Percentiles rank a stretch among this genome's conserved stretches.
Conservation (phyloP, 2,888 invertebrate species). For the Helicoverpa assulta region DNA sequence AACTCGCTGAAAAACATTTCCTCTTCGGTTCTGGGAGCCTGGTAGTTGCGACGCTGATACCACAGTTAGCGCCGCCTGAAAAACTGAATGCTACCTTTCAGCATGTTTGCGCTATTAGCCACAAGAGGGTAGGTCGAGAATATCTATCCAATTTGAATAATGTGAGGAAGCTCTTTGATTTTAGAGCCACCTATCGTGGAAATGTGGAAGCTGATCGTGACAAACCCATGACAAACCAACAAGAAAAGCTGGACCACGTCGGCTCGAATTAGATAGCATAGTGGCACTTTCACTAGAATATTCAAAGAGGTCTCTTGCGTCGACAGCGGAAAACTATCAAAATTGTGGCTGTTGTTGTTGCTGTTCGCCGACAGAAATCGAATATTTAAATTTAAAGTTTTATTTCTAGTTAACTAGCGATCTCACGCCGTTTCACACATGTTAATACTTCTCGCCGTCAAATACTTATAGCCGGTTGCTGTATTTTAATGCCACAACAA, state of each 20-base stretch:
- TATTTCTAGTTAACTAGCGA: too few relatives aligned
- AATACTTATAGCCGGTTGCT: too few relatives aligned
- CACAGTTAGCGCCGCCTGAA: slow-evolving; percentile 79
- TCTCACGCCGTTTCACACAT: too few relatives aligned
- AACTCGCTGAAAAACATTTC: slow-evolving; percentile 77
- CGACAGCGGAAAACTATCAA: background rate
- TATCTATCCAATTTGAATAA: slow-evolving; percentile 2
- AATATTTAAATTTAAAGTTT: too few relatives aligned
- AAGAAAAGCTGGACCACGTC: background rate
- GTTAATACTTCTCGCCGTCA: too few relatives aligned
- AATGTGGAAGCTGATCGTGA: slow-evolving; percentile 15
- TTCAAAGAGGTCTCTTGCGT: slow-evolving; percentile 48
- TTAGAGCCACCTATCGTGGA: slow-evolving; percentile 52
- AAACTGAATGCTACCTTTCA: slow-evolving; percentile 69
- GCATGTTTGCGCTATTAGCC: slow-evolving; percentile 49
- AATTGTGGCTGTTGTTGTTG: too few relatives aligned
- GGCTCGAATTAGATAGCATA: background rate
- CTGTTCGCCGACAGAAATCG: too few relatives aligned
- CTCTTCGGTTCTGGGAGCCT: slow-evolving; percentile 72
- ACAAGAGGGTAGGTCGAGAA: slow-evolving; percentile 43
- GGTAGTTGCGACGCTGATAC: slow-evolving; percentile 81
- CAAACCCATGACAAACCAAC: background rate
- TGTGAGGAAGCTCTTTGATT: background rate
- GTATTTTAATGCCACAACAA: too few relatives aligned
- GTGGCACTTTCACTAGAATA: background rate